phyloP scores from a whole-genome alignment of 2,797 vertebrate genomes.

The Gila robusta region DNA sequence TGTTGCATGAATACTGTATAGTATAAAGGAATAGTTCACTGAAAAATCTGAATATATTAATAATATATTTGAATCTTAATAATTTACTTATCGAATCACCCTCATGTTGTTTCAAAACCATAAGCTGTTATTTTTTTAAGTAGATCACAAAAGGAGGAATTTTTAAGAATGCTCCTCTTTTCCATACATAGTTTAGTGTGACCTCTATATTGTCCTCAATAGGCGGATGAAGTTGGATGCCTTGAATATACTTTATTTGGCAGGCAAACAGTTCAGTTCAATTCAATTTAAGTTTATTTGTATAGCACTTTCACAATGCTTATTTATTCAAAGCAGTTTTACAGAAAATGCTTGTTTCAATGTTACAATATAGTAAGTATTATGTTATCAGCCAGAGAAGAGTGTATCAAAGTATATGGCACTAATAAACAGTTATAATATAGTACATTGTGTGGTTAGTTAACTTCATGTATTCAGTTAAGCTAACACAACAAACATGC shows the following conservation, averaged over 20 bases:
- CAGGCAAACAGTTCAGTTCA: neutral
- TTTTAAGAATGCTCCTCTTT: neutral
- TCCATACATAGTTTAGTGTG: neutral
- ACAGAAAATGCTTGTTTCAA: neutral
- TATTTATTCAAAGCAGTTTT: neutral
- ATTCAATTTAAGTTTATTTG: neutral
- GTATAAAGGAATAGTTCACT: neutral
- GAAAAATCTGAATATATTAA: neutral
- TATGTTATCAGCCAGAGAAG: neutral
- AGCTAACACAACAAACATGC: neutral
- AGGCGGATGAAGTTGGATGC: neutral
- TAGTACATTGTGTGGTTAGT: neutral
- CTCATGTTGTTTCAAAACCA: neutral
- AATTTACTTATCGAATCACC: neutral
- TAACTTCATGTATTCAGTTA: neutral
- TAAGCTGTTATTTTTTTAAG: neutral
- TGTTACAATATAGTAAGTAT: neutral
- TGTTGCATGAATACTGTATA: neutral
- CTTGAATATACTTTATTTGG: neutral
- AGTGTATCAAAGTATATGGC: neutral
- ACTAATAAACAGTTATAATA: too few species aligned
- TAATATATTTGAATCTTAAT: neutral
- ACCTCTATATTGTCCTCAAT: neutral
- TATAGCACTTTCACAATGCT: neutral
- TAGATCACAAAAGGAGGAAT: neutral